Base-by-base conservation (phyloP, 1,140 invertebrate species). In the Heliconius melpomene region DNA sequence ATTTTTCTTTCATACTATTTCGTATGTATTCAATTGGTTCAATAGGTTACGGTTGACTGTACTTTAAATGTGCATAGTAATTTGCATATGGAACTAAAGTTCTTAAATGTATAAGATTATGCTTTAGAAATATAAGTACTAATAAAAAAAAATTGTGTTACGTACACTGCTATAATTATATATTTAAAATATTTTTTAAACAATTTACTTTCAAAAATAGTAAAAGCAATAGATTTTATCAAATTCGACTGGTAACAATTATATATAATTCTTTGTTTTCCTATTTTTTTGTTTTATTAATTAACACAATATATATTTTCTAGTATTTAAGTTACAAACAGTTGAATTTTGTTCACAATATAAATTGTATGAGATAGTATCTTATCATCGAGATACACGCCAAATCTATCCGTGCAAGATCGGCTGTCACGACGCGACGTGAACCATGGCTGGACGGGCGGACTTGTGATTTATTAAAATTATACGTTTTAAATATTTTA, bases 381-480 rank as follows among this genome's bases (percentile, higher is more conserved):
- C 3, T 66, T 66, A 66, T 16, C 60, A 66, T 66, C 23, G 26
- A 66, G 23, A 29, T 29, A 5, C 60, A 72, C 71, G 18, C 9
- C 20, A 72, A 54, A 78, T 60, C 2, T 11, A 60, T 9, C 76
- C 76, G 70, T 72, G 76, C n/a, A 23, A 8, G 46, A 54, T 77
- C 70, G 46, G 72, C 66, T 77, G 76, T 77, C 66, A 77, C 70
- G 76, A 72, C 32, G 29, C 20, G 54, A 60, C 54, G 54, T 60
- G 54, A 60, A 60, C 54, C n/a, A n/a, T 8, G n/a, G n/a, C 54
- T 60, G 54, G 54, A 11, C 50, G 50, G 18, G 18, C 54, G 54
- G 3, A 26, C n/a, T 23, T 60, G 54, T 60, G 54, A 60, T 11
- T 60, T 23, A 60, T 60, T 23, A 11, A 60, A 60, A 60, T 60